A percentile compares a stretch with the other conserved stretches of the same genome.
phyloP scores from a whole-genome alignment of 2,797 vertebrate genomes.

The Urosaurus nigricauda region DNA sequence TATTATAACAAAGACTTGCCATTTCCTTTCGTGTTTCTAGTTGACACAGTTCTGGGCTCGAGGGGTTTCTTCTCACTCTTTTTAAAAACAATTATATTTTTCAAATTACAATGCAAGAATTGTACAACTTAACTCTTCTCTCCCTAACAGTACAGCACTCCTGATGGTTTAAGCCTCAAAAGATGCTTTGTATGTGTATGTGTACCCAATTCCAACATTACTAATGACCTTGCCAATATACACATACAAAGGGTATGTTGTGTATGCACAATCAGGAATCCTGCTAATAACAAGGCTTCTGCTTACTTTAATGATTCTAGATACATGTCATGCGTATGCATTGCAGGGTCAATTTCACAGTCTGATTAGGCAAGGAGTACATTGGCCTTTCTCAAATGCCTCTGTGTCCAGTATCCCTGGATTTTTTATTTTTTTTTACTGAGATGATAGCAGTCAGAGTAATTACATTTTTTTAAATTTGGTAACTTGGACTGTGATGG shows the following conservation, averaged over 20 bases:
- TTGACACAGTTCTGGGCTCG: conserved; percentile 35
- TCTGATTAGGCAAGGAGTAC: neutral
- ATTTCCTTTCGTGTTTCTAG: conserved; percentile 31
- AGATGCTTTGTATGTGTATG: neutral
- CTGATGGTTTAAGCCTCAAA: neutral
- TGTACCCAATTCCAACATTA: too few relatives aligned
- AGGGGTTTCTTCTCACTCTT: conserved; percentile 22
- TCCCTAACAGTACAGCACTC: neutral
- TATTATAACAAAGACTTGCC: too few relatives aligned
- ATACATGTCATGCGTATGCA: neutral
- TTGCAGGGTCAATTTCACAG: neutral
- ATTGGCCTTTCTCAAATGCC: neutral
- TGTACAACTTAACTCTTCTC: neutral
- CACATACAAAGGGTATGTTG: neutral
- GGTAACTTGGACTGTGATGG: neutral
- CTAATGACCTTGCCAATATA: too few relatives aligned
- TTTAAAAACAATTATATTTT: neutral
- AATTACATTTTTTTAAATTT: neutral
- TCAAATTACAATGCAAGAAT: conserved; percentile 17
- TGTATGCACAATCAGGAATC: neutral
- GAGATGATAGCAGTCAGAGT: neutral
- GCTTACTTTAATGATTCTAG: neutral
- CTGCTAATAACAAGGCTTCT: neutral
- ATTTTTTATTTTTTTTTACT: neutral
- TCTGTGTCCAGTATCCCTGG: neutral